A percentile compares a stretch with the other conserved stretches of the same genome.
Evolutionary conservation across 2,888 invertebrate genomes (phyloP).

Genomic region (Bombylius major): DNA sequence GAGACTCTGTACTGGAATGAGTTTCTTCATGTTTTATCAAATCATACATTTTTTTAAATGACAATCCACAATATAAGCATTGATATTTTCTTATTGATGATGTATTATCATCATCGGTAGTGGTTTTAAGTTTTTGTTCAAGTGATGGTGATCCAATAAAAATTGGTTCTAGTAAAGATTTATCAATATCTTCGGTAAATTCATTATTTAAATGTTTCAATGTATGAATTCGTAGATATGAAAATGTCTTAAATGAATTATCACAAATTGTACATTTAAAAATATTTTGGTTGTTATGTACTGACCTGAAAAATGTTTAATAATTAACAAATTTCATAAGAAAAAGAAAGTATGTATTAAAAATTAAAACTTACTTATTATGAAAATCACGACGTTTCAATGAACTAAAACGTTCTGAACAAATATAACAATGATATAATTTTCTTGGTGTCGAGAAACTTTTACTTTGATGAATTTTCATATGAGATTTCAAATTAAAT

Average conservation of each 20-base stretch:
- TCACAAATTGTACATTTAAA: conserved; percentile 6
- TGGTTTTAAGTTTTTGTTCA: background rate
- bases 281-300: background rate
- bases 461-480: conserved; percentile 8
- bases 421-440: conserved; percentile 5
- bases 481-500: conserved; percentile 5
- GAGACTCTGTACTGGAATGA: conserved; percentile 14
- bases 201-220: conserved; percentile 1
- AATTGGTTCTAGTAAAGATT: background rate
- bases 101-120: background rate
- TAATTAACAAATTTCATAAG: background rate
- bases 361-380: background rate
- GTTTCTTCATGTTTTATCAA: conserved; percentile 16
- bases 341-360: too few relatives aligned
- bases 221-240: conserved; percentile 6
- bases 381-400: conserved; percentile 4
- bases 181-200: background rate
- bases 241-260: conserved; percentile 1
- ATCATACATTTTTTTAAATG: conserved; percentile 12
- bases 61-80: conserved; percentile 17
- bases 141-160: conserved; percentile 7
- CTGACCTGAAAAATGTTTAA: background rate
- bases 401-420: conserved; percentile 5
- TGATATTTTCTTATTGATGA: conserved; percentile 9
- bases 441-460: background rate